A percentile compares a stretch with the other conserved stretches of the same genome.
Evolutionary conservation across 2,888 invertebrate species (phyloP).

Genomic region (Plagodis pulveraria): DNA sequence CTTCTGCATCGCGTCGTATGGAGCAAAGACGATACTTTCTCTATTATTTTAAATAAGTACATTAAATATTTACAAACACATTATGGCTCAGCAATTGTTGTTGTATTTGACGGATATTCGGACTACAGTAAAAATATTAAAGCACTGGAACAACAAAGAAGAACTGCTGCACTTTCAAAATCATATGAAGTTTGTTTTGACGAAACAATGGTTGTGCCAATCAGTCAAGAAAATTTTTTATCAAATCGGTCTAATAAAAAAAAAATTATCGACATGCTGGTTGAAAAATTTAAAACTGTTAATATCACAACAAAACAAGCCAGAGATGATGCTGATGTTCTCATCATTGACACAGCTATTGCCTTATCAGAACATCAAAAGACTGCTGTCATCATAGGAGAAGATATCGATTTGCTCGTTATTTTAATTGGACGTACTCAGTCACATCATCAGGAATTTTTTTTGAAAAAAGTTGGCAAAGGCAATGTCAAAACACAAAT

Average conservation of each 20-base stretch:
- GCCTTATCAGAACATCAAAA: conserved; percentile 39
- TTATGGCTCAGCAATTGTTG: conserved; percentile 43
- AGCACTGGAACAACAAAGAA: conserved; percentile 37
- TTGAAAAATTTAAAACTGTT: conserved; percentile 51
- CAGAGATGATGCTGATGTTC: conserved; percentile 57
- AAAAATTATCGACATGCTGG: conserved; percentile 47
- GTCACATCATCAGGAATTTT: conserved; percentile 44
- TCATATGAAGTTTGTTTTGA: conserved; percentile 55
- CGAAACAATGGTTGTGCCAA: conserved; percentile 43
- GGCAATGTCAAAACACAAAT: conserved; percentile 52
- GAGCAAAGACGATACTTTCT: conserved; percentile 41
- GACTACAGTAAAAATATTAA: conserved; percentile 46
- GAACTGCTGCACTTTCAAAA: conserved; percentile 55
- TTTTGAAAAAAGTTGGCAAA: conserved; percentile 55
- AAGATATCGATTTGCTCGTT: conserved; percentile 58
- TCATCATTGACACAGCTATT: conserved; percentile 57
- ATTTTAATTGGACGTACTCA: conserved; percentile 55
- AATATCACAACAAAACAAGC: conserved; percentile 56
- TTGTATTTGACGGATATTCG: conserved; percentile 54
- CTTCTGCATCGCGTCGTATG: conserved; percentile 49
- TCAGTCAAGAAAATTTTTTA: conserved; percentile 22
- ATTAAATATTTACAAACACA: conserved; percentile 41
- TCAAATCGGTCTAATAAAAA: conserved; percentile 39
- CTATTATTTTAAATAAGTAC: conserved; percentile 35
- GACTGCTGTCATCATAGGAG: conserved; percentile 50